Evolutionary conservation across 2,113 vertebrate genomes (phyloP).

Genomic region (Murina feae): DNA sequence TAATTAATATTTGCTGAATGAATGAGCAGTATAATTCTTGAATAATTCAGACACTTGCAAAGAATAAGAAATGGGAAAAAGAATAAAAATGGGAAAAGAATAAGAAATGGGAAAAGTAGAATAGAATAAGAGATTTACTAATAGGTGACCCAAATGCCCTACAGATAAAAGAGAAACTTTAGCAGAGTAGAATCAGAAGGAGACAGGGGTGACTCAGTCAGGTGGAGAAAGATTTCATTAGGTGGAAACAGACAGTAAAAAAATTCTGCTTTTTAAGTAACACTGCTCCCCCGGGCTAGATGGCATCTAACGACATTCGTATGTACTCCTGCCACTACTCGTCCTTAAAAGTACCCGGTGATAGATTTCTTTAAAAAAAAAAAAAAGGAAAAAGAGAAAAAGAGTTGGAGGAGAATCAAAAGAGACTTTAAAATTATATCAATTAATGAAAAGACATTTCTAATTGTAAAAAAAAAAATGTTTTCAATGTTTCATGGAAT

Average conservation of each 20-base stretch:
- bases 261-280: not conserved
- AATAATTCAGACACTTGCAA: constrained; percentile 21
- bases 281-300: not conserved
- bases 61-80: constrained; percentile 48
- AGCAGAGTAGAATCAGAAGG: not conserved
- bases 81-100: constrained; percentile 45
- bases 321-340: not conserved
- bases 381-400: not conserved
- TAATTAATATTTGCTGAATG: constrained; percentile 25
- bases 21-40: not conserved
- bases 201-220: not conserved
- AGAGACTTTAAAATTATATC: not conserved
- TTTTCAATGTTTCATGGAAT: not conserved
- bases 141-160: not conserved
- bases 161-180: not conserved
- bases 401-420: not conserved
- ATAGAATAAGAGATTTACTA: constrained; percentile 31
- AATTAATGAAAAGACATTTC: not conserved
- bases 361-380: not conserved
- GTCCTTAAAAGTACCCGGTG: not conserved
- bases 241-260: not conserved
- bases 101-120: constrained; percentile 35
- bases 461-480: not conserved
- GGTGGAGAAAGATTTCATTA: not conserved
- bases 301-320: not conserved